Evolutionary conservation across 37 sponge, comb jelly and placozoan species (phyloP).

Genomic region (Beroe ovata): DNA sequence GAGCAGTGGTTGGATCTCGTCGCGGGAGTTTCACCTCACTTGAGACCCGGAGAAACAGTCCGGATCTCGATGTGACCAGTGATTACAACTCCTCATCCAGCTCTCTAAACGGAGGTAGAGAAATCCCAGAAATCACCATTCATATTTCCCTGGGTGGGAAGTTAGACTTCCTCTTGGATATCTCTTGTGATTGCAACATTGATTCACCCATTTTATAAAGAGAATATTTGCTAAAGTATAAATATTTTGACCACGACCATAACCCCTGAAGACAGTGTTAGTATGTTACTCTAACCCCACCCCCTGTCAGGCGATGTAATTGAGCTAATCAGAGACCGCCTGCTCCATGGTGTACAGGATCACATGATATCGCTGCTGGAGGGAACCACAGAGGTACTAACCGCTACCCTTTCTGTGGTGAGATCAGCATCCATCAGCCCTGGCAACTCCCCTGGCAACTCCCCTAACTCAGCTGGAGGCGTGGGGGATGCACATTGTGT

Average conservation of each 20-base stretch:
- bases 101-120: too few relatives aligned
- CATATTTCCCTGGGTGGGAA: too few relatives aligned
- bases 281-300: too few relatives aligned
- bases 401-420: conserved; percentile 3
- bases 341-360: conserved; percentile 16
- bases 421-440: background rate
- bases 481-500: background rate
- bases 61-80: conserved; percentile 40
- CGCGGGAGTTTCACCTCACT: background rate
- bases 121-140: too few relatives aligned
- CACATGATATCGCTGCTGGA: background rate
- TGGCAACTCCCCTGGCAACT: background rate
- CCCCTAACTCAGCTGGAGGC: background rate
- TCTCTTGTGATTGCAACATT: too few relatives aligned
- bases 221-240: too few relatives aligned
- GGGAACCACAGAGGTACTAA: conserved; percentile 6
- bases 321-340: background rate
- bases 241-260: too few relatives aligned
- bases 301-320: conserved; percentile 14
- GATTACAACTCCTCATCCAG: conserved; percentile 50
- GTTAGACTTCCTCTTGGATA: too few relatives aligned
- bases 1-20: background rate
- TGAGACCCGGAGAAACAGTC: background rate
- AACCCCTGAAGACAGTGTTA: too few relatives aligned
- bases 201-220: too few relatives aligned